Percentiles rank a stretch among this genome's conserved stretches.
These are phyloP conservation scores for Monarcha castaneiventris DNA, from an alignment of 2,113 vertebrate genomes.

Conservation along the genomic window DNA sequence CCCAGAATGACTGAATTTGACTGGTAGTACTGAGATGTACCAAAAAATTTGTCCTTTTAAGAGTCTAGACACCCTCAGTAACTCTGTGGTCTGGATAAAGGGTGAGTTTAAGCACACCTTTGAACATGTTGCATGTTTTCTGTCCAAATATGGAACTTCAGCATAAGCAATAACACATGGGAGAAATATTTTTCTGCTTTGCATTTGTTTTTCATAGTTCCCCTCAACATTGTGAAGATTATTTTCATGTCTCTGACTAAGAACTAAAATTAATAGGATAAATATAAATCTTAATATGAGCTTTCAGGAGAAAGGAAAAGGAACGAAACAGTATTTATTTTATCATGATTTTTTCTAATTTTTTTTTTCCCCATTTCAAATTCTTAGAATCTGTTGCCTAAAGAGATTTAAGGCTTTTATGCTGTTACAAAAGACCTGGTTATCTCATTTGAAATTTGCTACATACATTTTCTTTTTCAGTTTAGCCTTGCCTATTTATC, in stretches of 20 bases:
- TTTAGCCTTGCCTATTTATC: background rate
- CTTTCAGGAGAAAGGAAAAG: background rate
- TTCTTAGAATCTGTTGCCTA: background rate
- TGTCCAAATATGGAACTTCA: background rate
- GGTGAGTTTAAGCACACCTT: rapidly evolving
- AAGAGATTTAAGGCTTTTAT: background rate
- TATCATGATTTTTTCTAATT: background rate
- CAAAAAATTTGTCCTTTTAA: background rate
- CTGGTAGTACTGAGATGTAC: background rate
- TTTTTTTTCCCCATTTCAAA: background rate
- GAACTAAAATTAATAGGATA: background rate
- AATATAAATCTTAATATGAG: background rate
- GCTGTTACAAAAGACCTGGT: background rate
- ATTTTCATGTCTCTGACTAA: background rate
- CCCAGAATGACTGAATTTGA: background rate
- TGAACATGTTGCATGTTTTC: background rate
- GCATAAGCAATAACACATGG: background rate
- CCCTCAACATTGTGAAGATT: background rate
- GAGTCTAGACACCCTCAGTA: background rate
- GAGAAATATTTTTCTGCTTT: background rate
- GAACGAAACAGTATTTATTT: background rate
- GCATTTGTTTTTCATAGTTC: background rate
- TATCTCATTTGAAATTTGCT: background rate
- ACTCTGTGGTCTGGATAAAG: background rate
- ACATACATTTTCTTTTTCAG: background rate